Percentiles rank a stretch among this genome's conserved stretches.
phyloP scores from a whole-genome alignment of 2,113 vertebrate species.

The Salvelinus alpinus region DNA sequence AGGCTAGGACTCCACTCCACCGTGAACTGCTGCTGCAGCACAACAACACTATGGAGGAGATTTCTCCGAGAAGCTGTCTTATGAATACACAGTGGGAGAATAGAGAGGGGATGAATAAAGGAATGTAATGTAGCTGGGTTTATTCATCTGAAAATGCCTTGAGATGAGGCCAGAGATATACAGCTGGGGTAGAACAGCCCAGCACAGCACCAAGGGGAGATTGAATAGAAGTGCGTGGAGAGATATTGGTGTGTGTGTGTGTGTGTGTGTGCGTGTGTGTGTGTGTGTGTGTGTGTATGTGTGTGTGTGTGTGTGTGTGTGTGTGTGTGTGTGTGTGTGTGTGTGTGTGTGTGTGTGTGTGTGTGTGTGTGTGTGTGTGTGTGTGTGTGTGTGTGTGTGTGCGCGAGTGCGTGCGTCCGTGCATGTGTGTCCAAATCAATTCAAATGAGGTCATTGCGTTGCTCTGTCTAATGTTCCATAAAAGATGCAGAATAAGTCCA shows the following conservation, averaged over 20 bases:
- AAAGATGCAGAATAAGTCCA: slow-evolving; percentile 60
- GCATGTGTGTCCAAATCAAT: slow-evolving; percentile 51
- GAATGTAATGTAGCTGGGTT: slow-evolving; percentile 55
- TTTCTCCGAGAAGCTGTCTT: not conserved
- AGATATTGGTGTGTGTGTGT: not conserved
- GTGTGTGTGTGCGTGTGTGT: not conserved
- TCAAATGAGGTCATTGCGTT: slow-evolving; percentile 68
- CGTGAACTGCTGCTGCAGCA: slow-evolving; percentile 33
- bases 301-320: slow-evolving; percentile 9
- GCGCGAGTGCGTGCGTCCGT: no score
- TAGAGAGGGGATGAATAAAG: not conserved
- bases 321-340: not conserved
- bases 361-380: not conserved
- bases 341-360: slow-evolving; percentile 14
- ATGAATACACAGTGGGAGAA: not conserved
- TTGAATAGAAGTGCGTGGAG: slow-evolving; percentile 37
- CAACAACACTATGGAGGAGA: not conserved
- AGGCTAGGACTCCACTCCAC: slow-evolving; percentile 52
- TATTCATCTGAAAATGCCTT: slow-evolving; percentile 63
- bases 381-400: not conserved
- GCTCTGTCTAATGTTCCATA: slow-evolving; percentile 69
- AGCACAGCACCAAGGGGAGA: slow-evolving; percentile 46
- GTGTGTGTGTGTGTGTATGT: no score
- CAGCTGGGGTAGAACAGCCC: slow-evolving; percentile 47
- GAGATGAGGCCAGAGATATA: slow-evolving; percentile 58